Percentiles rank a stretch among this genome's conserved stretches.
Conservation (phyloP, 2,797 vertebrate species). For the Antrozous pallidus region DNA sequence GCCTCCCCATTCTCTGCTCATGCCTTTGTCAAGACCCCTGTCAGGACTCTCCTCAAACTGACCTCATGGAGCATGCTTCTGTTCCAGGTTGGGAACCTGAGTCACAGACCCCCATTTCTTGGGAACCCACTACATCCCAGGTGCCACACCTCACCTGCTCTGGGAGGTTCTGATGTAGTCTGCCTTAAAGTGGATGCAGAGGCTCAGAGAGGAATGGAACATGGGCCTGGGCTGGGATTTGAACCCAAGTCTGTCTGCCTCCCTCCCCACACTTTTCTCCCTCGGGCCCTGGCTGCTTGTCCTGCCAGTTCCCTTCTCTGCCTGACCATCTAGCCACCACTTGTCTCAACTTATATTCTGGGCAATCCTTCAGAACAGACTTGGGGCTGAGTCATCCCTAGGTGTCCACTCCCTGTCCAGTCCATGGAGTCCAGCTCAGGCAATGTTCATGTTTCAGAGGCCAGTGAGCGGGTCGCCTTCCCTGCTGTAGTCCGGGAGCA, state of each 20-base stretch:
- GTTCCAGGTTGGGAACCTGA: not conserved
- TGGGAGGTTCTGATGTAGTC: not conserved
- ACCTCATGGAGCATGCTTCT: not conserved
- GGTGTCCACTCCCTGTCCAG: not conserved
- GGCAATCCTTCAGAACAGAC: not conserved
- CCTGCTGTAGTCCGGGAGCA: not conserved
- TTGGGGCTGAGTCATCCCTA: not conserved
- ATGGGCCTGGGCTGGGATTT: fast-evolving
- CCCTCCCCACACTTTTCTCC: not conserved
- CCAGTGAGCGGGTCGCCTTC: not conserved
- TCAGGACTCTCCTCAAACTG: not conserved
- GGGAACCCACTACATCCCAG: not conserved
- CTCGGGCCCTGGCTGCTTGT: not conserved
- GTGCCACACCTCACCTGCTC: not conserved
- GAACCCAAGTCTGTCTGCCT: not conserved
- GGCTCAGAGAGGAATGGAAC: not conserved
- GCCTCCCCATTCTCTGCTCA: not conserved
- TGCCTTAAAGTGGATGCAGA: not conserved
- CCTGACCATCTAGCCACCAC: not conserved
- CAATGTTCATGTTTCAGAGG: not conserved
- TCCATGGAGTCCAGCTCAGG: not conserved
- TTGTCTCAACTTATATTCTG: not conserved
- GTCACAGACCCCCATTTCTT: not conserved
- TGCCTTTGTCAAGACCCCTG: not conserved
- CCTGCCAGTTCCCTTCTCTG: not conserved